Percentiles rank a stretch among this genome's conserved stretches.
Evolutionary conservation across 2,113 vertebrate species (phyloP).

Genomic region (Mustelus asterias): DNA sequence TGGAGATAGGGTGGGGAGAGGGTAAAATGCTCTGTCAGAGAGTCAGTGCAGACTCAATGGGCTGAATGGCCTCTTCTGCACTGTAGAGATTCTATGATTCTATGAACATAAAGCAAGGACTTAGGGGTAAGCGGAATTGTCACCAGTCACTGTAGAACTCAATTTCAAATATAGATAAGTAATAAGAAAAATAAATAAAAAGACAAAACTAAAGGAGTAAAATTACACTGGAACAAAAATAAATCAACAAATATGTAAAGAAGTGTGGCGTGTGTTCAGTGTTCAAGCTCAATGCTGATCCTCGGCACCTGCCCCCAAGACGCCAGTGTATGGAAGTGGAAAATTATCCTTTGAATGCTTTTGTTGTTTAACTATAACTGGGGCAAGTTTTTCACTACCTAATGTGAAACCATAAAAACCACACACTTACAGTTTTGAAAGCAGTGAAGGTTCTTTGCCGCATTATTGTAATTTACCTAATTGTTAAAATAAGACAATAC

Average conservation of each 20-base stretch:
- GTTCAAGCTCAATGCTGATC: neutral
- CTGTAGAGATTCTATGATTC: too few species aligned
- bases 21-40: too few species aligned
- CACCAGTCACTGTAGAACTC: neutral
- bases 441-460: neutral
- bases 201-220: neutral
- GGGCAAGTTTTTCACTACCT: neutral
- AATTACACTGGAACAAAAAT: neutral
- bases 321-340: neutral
- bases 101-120: too few species aligned
- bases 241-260: neutral
- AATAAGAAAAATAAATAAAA: neutral
- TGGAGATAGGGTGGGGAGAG: too few species aligned
- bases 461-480: neutral
- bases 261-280: neutral
- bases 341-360: neutral
- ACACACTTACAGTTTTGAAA: neutral
- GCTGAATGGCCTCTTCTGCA: too few species aligned
- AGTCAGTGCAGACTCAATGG: too few species aligned
- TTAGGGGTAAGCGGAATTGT: neutral
- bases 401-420: neutral
- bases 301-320: neutral
- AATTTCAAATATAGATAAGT: neutral
- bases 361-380: neutral
- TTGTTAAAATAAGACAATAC: neutral